These are phyloP conservation scores for Nasalis larvatus DNA, from an alignment of 2,113 vertebrate genomes.

Conservation along the genomic window DNA sequence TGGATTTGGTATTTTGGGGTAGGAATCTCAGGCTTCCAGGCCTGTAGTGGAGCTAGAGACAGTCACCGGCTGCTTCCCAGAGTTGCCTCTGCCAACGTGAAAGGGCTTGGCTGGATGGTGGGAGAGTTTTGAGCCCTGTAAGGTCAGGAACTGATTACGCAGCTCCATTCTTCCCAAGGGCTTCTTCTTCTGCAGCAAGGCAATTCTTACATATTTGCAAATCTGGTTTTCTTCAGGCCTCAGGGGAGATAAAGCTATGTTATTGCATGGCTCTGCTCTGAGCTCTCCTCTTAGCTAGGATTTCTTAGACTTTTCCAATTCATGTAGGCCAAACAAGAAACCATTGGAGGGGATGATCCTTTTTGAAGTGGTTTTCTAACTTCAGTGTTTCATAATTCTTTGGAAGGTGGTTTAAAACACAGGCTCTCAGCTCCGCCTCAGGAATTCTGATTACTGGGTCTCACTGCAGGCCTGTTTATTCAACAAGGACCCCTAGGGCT, in stretches of 20 bases:
- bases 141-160: not conserved
- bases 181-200: not conserved
- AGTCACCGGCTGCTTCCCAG: no score
- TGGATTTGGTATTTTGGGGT: not conserved
- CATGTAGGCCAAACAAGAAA: no score
- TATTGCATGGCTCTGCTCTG: not conserved
- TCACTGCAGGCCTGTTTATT: not conserved
- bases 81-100: not conserved
- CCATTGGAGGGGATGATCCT: not conserved
- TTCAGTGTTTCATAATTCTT: not conserved
- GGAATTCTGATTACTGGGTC: not conserved
- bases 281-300: not conserved
- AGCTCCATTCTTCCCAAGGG: not conserved
- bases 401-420: not conserved
- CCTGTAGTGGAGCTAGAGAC: fast-evolving
- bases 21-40: no score
- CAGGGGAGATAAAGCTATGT: not conserved
- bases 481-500: not conserved
- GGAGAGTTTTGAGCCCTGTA: not conserved
- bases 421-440: not conserved
- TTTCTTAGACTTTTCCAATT: not conserved
- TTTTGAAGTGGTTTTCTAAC: not conserved
- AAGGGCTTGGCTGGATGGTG: not conserved
- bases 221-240: not conserved
- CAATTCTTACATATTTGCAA: not conserved